A percentile compares a stretch with the other conserved stretches of the same genome.
These are phyloP conservation scores for Squalus acanthias DNA, from an alignment of 2,797 vertebrate species.

Conservation along the genomic window DNA sequence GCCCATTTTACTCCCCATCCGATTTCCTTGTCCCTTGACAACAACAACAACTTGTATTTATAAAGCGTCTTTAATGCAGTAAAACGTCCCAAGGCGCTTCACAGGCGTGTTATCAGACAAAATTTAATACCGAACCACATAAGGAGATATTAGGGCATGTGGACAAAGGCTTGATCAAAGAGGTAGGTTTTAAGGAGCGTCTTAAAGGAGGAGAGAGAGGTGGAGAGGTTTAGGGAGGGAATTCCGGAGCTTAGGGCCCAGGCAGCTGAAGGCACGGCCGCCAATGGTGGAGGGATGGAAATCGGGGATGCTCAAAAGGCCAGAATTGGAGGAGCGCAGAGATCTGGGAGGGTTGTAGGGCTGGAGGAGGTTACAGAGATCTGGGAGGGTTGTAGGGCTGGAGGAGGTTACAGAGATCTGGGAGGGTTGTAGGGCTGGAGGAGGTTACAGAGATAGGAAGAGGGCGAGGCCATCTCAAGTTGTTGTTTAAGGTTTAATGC, in stretches of 20 bases:
- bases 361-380: background rate
- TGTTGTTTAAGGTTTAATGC: background rate
- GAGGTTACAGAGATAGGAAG: background rate
- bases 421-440: background rate
- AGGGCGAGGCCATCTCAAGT: background rate
- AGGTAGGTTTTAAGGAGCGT: background rate
- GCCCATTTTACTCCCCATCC: background rate
- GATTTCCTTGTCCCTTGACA: background rate
- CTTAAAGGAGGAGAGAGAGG: background rate
- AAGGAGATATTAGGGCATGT: background rate
- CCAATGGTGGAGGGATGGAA: background rate
- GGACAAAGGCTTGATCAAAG: background rate
- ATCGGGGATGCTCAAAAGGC: background rate
- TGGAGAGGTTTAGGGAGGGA: background rate
- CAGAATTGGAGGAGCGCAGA: background rate
- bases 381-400: background rate
- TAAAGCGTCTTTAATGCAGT: background rate
- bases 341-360: background rate
- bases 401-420: background rate
- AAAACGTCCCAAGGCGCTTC: background rate
- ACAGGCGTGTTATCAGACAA: background rate
- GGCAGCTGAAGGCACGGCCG: background rate
- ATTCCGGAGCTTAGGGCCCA: background rate
- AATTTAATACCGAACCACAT: background rate
- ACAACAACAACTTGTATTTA: background rate